phyloP scores from a whole-genome alignment of 35 echinoderm and acorn worm species.

The Lytechinus pictus region DNA sequence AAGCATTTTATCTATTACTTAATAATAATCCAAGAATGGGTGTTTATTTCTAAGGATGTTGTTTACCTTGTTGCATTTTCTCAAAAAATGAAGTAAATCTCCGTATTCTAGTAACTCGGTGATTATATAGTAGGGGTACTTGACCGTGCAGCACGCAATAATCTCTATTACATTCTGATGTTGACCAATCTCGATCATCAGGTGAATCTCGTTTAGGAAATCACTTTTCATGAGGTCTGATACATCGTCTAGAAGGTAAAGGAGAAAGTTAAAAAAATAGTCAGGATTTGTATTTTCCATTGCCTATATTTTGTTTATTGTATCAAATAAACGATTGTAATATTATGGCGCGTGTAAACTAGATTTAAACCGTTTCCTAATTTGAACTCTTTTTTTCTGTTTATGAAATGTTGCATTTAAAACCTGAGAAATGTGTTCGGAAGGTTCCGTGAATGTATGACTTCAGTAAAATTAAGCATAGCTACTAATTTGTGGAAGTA shows the following conservation, averaged over 20 bases:
- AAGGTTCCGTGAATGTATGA: no score
- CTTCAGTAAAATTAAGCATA: no score
- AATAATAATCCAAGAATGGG: no score
- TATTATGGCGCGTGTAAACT: no score
- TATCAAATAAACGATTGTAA: no score
- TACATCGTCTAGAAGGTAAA: not conserved
- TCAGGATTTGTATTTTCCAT: not conserved
- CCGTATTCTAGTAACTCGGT: conserved; percentile 73
- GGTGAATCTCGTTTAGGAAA: conserved; percentile 54
- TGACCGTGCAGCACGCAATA: conserved; percentile 65
- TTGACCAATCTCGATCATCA: conserved; percentile 60
- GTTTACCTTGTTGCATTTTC: conserved; percentile 71
- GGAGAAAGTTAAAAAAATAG: not conserved
- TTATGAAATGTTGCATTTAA: no score
- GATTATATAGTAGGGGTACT: conserved; percentile 59
- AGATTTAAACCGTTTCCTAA: no score
- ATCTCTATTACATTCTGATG: conserved; percentile 68
- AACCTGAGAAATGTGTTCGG: no score
- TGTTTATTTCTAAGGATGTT: not conserved
- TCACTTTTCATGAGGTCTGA: not conserved
- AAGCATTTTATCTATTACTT: no score
- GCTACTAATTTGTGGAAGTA: no score
- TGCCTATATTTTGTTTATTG: no score
- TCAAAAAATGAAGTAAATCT: conserved; percentile 67
- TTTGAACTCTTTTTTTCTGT: no score